Evolutionary conservation across 2,888 invertebrate species (phyloP), one percentile per base, ranked within the genome.

Genomic region (Dynastes maya): DNA sequence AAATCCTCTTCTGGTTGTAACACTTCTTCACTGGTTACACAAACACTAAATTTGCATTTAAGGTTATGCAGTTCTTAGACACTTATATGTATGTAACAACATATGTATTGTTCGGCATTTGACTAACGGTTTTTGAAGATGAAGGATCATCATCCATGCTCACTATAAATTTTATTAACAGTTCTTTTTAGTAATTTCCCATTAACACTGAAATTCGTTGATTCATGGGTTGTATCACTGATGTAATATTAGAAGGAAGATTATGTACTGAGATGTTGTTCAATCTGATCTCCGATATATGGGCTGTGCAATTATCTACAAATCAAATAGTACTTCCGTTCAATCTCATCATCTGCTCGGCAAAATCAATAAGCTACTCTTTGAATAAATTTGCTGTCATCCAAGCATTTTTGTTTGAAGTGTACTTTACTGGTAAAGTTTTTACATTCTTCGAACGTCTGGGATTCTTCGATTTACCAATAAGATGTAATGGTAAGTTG

Each of bases 1-100:
- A 61, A 53, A 53, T 53, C 53, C 61, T 61, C 29, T 61, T 61
- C 61, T 61, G 61, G 61, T 61, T 61, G 61, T 16, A 61, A 22
- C 16, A 61, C 1, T 61, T 27, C 61, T 11, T 27, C 11, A 61
- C 61, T 61, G 61, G 22, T 61, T 9, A 61, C 61, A 61, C 11
- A 53, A 53, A 53, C 8, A n/a, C 11, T 9, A 53, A 53, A 53
- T 4, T 53, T 53, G 0, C 53, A 53, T 53, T 53, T 53, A 53
- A 53, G 22, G 22, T 22, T 22, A 22, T 16, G 16, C 22, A 22
- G 22, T 32, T 32, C 32, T 32, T 4, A 32, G 32, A 32, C 32
- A 16, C 16, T 16, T 16, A 16, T 16, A 16, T 16, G 16, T 16
- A 16, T 16, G 16, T 16, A 16, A 16, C 16, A 16, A 16, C 16